These are phyloP conservation scores for Streptopelia turtur DNA, from an alignment of 2,797 vertebrate species.

Conservation along the genomic window DNA sequence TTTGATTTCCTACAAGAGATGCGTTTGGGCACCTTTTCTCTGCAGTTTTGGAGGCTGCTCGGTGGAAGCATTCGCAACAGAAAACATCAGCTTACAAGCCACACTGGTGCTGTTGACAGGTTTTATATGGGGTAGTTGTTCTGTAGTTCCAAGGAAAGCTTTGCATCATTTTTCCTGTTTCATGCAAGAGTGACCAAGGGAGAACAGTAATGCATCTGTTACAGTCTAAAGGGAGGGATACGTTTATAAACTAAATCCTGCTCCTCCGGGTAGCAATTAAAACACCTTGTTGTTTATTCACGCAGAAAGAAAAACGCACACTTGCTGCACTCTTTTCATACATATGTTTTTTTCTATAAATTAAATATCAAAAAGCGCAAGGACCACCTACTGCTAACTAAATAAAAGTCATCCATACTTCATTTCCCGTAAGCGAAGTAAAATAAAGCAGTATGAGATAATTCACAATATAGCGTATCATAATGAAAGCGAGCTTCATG, in stretches of 20 bases:
- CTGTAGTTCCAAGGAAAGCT: not conserved
- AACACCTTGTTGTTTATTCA: not conserved
- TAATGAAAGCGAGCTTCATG: not conserved
- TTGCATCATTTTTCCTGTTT: not conserved
- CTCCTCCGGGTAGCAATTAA: not conserved
- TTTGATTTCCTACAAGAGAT: not conserved
- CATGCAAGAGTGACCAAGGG: not conserved
- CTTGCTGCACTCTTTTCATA: not conserved
- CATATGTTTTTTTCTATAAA: not conserved
- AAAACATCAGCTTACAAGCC: not conserved
- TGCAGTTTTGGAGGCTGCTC: fast-evolving
- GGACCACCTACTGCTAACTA: not conserved
- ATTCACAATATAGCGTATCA: not conserved
- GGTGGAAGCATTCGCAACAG: fast-evolving
- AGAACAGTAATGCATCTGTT: not conserved
- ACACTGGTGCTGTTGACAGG: not conserved
- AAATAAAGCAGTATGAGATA: not conserved
- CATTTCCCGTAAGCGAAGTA: not conserved
- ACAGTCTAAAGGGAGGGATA: not conserved
- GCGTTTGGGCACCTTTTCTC: not conserved
- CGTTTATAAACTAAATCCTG: not conserved
- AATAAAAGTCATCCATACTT: not conserved
- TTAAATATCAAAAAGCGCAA: not conserved
- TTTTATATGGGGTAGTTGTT: not conserved
- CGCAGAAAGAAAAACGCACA: not conserved